These are phyloP conservation scores for Penaeus japonicus DNA, from an alignment of 1,140 invertebrate genomes.

Conservation along the genomic window DNA sequence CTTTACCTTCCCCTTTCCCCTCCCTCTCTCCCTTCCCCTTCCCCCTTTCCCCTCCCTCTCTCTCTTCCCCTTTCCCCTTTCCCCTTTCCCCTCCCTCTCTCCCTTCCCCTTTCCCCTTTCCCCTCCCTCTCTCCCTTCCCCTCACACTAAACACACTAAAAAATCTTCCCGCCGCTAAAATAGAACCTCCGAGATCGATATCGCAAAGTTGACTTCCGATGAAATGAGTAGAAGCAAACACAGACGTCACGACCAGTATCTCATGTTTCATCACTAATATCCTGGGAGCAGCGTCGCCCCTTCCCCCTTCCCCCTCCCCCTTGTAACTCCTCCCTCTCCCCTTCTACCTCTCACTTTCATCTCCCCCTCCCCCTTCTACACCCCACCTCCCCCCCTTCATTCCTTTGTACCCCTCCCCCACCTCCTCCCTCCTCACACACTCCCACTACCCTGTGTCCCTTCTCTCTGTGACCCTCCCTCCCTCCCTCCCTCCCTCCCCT, in stretches of 20 bases:
- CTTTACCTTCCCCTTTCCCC: background rate
- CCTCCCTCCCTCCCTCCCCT: too few species aligned
- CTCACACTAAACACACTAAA: background rate
- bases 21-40: background rate
- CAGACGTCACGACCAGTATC: conserved; percentile 42
- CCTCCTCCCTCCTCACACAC: too few species aligned
- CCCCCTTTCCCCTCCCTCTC: background rate
- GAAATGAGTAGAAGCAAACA: conserved; percentile 52
- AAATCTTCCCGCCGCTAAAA: background rate
- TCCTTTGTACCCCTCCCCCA: too few species aligned
- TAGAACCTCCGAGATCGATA: conserved; percentile 38
- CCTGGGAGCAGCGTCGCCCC: conserved; percentile 14
- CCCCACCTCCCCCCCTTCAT: too few species aligned
- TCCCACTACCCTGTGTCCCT: too few species aligned
- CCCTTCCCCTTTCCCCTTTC: background rate
- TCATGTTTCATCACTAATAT: conserved; percentile 52
- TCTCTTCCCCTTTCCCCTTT: background rate
- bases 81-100: background rate
- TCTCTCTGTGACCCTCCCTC: too few species aligned
- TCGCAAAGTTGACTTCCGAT: conserved; percentile 48
- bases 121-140: background rate
- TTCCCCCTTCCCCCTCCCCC: conserved; percentile 8
- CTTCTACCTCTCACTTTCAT: too few species aligned
- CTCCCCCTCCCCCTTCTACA: too few species aligned
- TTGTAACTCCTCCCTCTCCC: too few species aligned